Base-by-base conservation (phyloP, 2,113 vertebrate species). In the Carassius carassius region DNA sequence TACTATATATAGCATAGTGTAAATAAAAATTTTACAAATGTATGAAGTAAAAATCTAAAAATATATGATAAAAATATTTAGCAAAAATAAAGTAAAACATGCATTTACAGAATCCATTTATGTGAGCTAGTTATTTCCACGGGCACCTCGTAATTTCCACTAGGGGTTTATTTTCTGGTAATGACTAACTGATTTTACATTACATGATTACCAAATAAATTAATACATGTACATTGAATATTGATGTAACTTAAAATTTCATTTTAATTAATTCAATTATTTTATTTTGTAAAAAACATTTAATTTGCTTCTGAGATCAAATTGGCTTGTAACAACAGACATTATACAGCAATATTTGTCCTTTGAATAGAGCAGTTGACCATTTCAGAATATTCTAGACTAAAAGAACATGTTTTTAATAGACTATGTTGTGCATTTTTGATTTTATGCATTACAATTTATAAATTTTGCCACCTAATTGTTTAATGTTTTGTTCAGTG, bases 401-500 rank as follows among this genome's bases (percentile, higher is more conserved):
- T 8, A 69, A 11, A 16, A 37, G 16, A 17, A 35, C 29, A 9
- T 8, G 0, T 72, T 72, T 73, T 47, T 41, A 73, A 73, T n/a
- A 23, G 11, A 73, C 21, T 58, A 60, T 60, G 56, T 9, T 58
- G 56, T 58, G n/a, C 19, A 58, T 21, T 58, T 58, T 58, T 58
- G 19, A 9, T 60, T 60, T 60, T 60, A 2, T n/a, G 10, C 1
- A 3, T n/a, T 3, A 10, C 9, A 10, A 1, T 51, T 76, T 44
- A 11, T 41, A 1, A 4, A 32, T 56, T 44, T 29, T 63, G 35
- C 41, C n/a, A 29, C 5, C 7, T 62, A 62, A 60, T 58, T 25
- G 0, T 3, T 81, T 35, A 13, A 32, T 56, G 51, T 21, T 75
- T 78, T 44, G 44, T 90, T 85, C 70, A 99, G 98, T 86, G 97